Conservation (phyloP, 2,113 vertebrate species). For the Pluvianellus socialis region DNA sequence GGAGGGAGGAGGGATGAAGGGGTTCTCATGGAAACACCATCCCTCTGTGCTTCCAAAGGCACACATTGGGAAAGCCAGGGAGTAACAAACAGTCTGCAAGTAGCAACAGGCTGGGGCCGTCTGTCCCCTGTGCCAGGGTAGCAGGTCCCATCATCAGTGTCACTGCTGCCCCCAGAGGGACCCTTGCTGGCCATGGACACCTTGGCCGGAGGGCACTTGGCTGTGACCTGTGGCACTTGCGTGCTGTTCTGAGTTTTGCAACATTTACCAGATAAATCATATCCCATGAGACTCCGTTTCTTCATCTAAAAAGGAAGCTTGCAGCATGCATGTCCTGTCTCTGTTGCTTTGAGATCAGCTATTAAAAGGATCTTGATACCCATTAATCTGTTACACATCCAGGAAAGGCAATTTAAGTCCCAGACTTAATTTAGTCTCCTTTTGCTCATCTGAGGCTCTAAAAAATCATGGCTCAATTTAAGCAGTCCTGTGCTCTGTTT, state of each 20-base stretch:
- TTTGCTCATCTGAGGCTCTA: not conserved
- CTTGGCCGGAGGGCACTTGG: fast-evolving
- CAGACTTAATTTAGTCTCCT: not conserved
- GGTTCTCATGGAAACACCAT: not conserved
- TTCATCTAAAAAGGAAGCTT: not conserved
- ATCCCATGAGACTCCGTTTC: not conserved
- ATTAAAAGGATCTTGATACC: not conserved
- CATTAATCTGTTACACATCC: not conserved
- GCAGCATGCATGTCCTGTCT: not conserved
- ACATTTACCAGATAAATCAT: not conserved
- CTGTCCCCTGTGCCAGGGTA: not conserved
- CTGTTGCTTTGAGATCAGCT: not conserved
- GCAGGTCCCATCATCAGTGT: not conserved
- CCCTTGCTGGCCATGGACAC: not conserved
- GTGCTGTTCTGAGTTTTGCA: not conserved
- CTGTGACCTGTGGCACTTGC: not conserved
- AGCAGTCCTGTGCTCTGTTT: not conserved
- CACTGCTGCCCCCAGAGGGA: not conserved
- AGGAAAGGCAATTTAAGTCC: not conserved
- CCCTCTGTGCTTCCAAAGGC: not conserved
- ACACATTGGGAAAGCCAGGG: not conserved
- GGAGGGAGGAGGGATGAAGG: not conserved
- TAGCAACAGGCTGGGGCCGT: not conserved
- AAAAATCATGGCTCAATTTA: not conserved
- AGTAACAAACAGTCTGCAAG: not conserved